A percentile compares a stretch with the other conserved stretches of the same genome.
phyloP scores from a whole-genome alignment of 2,888 invertebrate species.

The Cremastinae sp. region DNA sequence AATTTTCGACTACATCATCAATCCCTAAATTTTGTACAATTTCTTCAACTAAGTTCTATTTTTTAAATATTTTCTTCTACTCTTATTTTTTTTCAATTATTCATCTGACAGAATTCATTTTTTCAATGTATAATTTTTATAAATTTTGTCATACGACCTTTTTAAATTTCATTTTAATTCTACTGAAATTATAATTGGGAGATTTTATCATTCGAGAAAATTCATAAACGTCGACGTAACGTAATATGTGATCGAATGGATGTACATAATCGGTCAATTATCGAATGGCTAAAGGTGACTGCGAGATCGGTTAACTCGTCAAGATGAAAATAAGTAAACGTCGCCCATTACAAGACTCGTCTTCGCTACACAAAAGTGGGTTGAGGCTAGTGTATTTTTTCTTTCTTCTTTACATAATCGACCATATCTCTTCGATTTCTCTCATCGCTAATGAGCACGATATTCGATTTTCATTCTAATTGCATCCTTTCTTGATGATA shows the following conservation, averaged over 20 bases:
- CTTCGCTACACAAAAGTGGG: conserved; percentile 69
- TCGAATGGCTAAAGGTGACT: conserved; percentile 55
- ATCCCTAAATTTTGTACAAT: no score
- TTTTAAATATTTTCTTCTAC: no score
- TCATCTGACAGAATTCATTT: no score
- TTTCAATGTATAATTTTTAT: no score
- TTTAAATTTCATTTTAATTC: no score
- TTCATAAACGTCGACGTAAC: conserved; percentile 5
- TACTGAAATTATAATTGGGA: no score
- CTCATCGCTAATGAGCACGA: neutral
- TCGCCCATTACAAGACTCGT: conserved; percentile 35
- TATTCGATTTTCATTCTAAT: neutral
- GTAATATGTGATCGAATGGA: conserved; percentile 37
- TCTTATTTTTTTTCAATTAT: no score
- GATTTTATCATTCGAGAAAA: neutral
- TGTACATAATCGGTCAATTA: conserved; percentile 53
- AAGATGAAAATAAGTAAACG: conserved; percentile 38
- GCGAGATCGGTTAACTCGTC: conserved; percentile 29
- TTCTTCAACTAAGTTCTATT: no score
- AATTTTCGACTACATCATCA: no score
- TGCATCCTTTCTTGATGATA: neutral
- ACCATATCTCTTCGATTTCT: conserved; percentile 47
- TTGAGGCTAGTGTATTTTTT: conserved; percentile 69
- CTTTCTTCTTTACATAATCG: conserved; percentile 51
- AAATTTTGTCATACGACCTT: no score